Percentiles rank a stretch among this genome's conserved stretches.
Evolutionary conservation across 1,140 invertebrate genomes (phyloP).

Genomic region (Pollicipes pollicipes): DNA sequence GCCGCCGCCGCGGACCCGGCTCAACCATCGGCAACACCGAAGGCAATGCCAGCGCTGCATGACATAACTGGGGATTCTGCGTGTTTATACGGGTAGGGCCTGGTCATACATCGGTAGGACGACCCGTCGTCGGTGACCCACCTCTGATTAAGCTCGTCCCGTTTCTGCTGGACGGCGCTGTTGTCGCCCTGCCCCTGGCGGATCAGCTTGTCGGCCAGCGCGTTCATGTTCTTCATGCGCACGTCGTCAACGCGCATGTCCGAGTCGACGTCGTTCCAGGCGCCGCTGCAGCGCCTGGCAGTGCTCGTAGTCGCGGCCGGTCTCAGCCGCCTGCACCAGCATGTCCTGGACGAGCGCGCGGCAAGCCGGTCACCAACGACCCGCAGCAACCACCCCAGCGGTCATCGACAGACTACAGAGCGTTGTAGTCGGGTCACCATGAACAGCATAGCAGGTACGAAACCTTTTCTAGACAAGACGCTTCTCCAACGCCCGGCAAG

Average conservation of each 20-base stretch:
- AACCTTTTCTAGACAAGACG: not conserved
- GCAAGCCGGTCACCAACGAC: no score
- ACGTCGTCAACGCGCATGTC: slow-evolving; percentile 90
- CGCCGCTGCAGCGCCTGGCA: slow-evolving; percentile 74
- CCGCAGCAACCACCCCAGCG: no score
- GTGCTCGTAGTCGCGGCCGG: slow-evolving; percentile 87
- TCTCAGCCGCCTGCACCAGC: slow-evolving; percentile 83
- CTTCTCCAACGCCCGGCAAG: no score
- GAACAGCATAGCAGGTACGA: not conserved
- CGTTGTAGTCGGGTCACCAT: not conserved
- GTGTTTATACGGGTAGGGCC: not conserved
- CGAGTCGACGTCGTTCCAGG: slow-evolving; percentile 76
- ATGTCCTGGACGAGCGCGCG: slow-evolving; percentile 41
- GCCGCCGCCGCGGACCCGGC: not conserved
- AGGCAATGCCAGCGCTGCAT: no score
- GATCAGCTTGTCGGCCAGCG: slow-evolving; percentile 75
- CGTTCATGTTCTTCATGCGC: slow-evolving; percentile 63
- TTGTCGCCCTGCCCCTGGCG: slow-evolving; percentile 58
- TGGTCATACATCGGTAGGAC: not conserved
- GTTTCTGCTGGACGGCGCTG: slow-evolving; percentile 49
- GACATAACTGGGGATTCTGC: not conserved
- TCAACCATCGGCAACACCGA: slow-evolving; percentile 5
- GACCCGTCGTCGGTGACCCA: slow-evolving; percentile 21
- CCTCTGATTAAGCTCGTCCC: slow-evolving; percentile 65
- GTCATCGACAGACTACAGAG: no score